Evolutionary conservation across 2,888 invertebrate genomes (phyloP).

Genomic region (Drosophila eohydei): DNA sequence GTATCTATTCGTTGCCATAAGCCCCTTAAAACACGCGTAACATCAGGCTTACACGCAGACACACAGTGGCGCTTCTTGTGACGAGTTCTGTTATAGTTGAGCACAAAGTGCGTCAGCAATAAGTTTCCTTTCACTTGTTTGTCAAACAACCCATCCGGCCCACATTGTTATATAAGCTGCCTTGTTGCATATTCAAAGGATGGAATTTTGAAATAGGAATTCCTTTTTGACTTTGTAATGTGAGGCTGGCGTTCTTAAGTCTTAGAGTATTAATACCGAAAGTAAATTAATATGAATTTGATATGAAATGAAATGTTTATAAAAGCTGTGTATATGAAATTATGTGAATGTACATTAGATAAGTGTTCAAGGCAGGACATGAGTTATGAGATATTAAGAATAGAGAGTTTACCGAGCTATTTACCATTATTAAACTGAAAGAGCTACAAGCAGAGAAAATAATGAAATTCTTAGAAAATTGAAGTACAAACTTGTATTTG

Average conservation of each 20-base stretch:
- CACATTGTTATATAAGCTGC: conserved; percentile 4
- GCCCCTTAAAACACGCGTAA: not conserved
- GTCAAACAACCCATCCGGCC: not conserved
- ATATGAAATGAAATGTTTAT: not conserved
- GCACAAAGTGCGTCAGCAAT: conserved; percentile 19
- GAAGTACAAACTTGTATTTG: not conserved
- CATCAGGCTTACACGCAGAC: not conserved
- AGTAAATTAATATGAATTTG: not conserved
- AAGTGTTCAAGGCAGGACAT: not conserved
- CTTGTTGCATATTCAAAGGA: conserved; percentile 15
- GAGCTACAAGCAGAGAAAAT: not conserved
- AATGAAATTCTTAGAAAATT: not conserved
- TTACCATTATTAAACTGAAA: not conserved
- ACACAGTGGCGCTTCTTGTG: conserved; percentile 27
- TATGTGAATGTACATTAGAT: not conserved
- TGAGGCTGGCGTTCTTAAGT: not conserved
- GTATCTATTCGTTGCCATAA: conserved; percentile 11
- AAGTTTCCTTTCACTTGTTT: conserved; percentile 5
- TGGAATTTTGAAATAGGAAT: not conserved
- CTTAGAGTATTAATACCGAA: not conserved
- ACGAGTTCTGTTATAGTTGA: conserved; percentile 19
- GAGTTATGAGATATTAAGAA: not conserved
- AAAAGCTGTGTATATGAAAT: not conserved
- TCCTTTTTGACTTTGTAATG: conserved; percentile 4
- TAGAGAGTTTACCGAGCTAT: not conserved